Base-by-base conservation (phyloP, 2,113 vertebrate species). In the Thomomys bottae region DNA sequence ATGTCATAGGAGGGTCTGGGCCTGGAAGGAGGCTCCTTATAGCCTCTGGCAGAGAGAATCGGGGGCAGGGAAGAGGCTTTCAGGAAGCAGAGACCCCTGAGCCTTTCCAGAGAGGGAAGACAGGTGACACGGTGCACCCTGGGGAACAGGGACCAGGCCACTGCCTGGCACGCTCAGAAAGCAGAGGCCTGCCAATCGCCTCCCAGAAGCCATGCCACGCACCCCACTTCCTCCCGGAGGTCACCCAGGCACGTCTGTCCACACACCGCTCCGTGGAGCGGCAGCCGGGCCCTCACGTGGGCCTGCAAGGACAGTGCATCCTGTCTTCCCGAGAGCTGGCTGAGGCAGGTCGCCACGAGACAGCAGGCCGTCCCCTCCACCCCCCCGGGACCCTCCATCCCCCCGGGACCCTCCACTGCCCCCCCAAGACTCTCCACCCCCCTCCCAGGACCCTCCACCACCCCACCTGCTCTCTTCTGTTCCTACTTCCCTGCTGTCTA, bases 51-150 rank as follows among this genome's bases (percentile, higher is more conserved):
- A 34, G 42, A 49, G 2, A 30, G 4, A 8, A 10, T 11, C 12
- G 34, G 59, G 24, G 18, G 23, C 45, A 57, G 0, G 1, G n/a
- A 78, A n/a, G 24, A 40, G 59, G 21, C 36, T 45, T 32, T 42
- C 82, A 24, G 68, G 32, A 76, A 34, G 72, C 54, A 30, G 59
- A 5, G 18, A 49, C 26, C 0, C 8, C 64, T 79, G 57, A 57
- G 49, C 15, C 36, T 24, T 40, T 57, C 49, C 24, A 1, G 32
- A 14, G 6, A 18, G 6, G 3, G 28, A 42, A 40, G 11, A 26
- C 24, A 24, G 21, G 5, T 17, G 34, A 14, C 0, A 0, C 0
- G 5, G 14, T 71, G 57, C 1, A 1, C 38, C 32, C 15, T 9
- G 3, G 30, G 63, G 42, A 64, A 14, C 42, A 81, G 15, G 0